phyloP scores from a whole-genome alignment of 2,888 invertebrate species.

The Aphidoletes aphidimyza region DNA sequence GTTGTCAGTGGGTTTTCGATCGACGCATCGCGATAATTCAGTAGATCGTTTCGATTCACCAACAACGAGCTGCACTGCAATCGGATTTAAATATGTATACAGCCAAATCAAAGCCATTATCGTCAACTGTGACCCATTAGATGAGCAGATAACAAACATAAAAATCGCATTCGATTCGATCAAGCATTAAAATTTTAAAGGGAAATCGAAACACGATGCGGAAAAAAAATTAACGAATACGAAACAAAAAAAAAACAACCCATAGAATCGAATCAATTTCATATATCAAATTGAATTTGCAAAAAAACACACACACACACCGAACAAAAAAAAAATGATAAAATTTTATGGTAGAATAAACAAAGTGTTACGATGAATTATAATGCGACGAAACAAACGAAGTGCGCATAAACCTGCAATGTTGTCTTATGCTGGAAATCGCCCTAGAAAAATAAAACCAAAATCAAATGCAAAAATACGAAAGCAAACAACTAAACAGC shows the following conservation, averaged over 20 bases:
- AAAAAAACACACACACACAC: background rate
- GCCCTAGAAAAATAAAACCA: background rate
- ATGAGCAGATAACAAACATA: constrained; percentile 9
- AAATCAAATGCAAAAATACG: background rate
- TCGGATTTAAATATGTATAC: background rate
- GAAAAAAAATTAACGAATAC: background rate
- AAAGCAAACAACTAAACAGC: background rate
- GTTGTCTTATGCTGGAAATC: constrained; percentile 49
- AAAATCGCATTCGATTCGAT: constrained; percentile 6
- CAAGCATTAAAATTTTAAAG: constrained; percentile 11
- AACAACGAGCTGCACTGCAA: no score
- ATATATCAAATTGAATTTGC: background rate
- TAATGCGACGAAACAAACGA: background rate
- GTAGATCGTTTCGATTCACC: no score
- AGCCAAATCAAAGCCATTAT: background rate
- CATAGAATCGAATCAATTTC: constrained; percentile 4
- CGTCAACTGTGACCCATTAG: background rate
- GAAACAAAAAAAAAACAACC: background rate
- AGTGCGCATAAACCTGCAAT: constrained; percentile 35
- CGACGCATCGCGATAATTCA: no score
- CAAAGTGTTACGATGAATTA: constrained; percentile 15
- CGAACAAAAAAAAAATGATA: background rate
- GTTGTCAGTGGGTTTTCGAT: no score
- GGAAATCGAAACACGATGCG: constrained; percentile 9
- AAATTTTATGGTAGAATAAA: constrained; percentile 40